phyloP scores from a whole-genome alignment of 1,140 invertebrate genomes.

The Dufourea novaeangliae region DNA sequence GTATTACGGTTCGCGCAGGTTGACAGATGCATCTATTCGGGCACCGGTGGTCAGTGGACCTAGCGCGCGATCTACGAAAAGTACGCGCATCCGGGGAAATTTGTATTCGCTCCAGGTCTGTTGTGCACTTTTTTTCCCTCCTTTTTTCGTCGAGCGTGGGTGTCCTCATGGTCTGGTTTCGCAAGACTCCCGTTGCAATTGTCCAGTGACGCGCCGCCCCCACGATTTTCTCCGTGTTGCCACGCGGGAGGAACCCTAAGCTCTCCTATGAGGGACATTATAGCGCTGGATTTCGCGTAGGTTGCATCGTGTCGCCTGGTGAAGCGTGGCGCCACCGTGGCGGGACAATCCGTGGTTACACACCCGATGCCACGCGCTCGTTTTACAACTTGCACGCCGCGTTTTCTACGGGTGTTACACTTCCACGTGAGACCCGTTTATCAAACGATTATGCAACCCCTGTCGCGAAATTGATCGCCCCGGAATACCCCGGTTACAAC shows the following conservation, averaged over 20 bases:
- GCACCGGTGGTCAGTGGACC: neutral
- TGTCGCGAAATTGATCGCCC: slow-evolving; percentile 55
- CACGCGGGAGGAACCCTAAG: slow-evolving; percentile 47
- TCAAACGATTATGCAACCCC: slow-evolving; percentile 54
- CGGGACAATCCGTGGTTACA: slow-evolving; percentile 63
- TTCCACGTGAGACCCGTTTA: slow-evolving; percentile 46
- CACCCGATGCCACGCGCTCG: slow-evolving; percentile 59
- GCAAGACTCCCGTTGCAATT: slow-evolving; percentile 50
- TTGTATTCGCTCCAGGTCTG: slow-evolving; percentile 9
- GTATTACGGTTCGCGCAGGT: slow-evolving; percentile 33
- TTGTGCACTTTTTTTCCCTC: neutral
- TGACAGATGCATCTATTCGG: slow-evolving; percentile 39
- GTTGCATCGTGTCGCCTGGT: slow-evolving; percentile 56
- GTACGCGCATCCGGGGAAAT: slow-evolving; percentile 22
- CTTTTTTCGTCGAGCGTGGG: slow-evolving; percentile 51
- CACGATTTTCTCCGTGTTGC: slow-evolving; percentile 57
- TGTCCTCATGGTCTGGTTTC: slow-evolving; percentile 54
- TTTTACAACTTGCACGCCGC: slow-evolving; percentile 47
- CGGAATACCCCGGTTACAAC: slow-evolving; percentile 37
- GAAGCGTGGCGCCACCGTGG: slow-evolving; percentile 68
- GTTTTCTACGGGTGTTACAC: no score
- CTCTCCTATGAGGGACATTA: slow-evolving; percentile 53
- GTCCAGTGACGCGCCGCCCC: slow-evolving; percentile 59
- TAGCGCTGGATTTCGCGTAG: slow-evolving; percentile 68
- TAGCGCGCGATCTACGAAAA: neutral